Evolutionary conservation across 1,140 invertebrate species (phyloP).

Genomic region (fruit fly (Drosophila melanogaster)): Release_6_plus_ISO1_MT NT_033777.3:21438001-21438500

Average conservation of each 20-base stretch:
- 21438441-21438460: constrained; percentile 58
- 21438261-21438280: constrained; percentile 30
- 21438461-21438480: constrained; percentile 41
- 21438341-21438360: constrained; percentile 42
- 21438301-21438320: constrained; percentile 43
- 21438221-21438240: background rate
- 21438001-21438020: background rate
- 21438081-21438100: too few relatives aligned
- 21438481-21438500: constrained; percentile 71
- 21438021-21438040: background rate
- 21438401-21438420: constrained; percentile 66
- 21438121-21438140: too few relatives aligned
- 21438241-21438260: background rate
- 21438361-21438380: constrained; percentile 9
- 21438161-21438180: too few relatives aligned
- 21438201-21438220: too few relatives aligned
- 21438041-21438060: too few relatives aligned
- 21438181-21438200: background rate
- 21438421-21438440: constrained; percentile 46
- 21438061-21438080: too few relatives aligned
- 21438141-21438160: too few relatives aligned
- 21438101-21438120: too few relatives aligned
- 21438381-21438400: constrained; percentile 25
- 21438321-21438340: constrained; percentile 54
- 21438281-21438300: constrained; percentile 69